A percentile compares a stretch with the other conserved stretches of the same genome.
phyloP scores from a whole-genome alignment of 1,140 invertebrate genomes.

The Drosophila punjabiensis region DNA sequence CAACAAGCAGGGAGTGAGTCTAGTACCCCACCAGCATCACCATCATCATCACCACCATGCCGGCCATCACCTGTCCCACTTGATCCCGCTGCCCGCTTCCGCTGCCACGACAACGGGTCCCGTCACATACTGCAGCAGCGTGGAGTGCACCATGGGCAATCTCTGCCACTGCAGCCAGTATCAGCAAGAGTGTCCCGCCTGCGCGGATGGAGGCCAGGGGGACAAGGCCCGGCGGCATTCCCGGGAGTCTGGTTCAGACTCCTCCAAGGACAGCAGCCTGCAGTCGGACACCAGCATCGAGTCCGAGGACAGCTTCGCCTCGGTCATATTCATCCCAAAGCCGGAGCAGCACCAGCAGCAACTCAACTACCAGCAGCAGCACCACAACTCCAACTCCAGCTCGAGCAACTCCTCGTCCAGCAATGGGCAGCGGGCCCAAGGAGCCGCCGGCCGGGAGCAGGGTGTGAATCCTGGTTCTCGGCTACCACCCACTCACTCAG shows the following conservation, averaged over 20 bases:
- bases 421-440: conserved; percentile 48
- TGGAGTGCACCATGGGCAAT: conserved; percentile 64
- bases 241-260: conserved; percentile 94
- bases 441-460: conserved; percentile 20
- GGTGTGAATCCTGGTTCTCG: conserved; percentile 22
- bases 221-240: conserved; percentile 86
- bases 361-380: conserved; percentile 76
- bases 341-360: conserved; percentile 85
- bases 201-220: conserved; percentile 55
- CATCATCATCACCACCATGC: conserved; percentile 69
- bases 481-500: conserved; percentile 86
- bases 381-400: conserved; percentile 86
- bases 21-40: conserved; percentile 47
- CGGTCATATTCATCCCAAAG: conserved; percentile 95
- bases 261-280: conserved; percentile 95
- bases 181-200: conserved; percentile 72
- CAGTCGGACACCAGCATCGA: conserved; percentile 97
- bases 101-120: conserved; percentile 44
- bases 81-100: conserved; percentile 13
- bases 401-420: conserved; percentile 85
- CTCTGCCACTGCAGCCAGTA: conserved; percentile 79
- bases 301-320: conserved; percentile 96
- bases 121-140: conserved; percentile 75
- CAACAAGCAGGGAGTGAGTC: conserved; percentile 32
- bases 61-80: conserved; percentile 36